Base-by-base conservation (phyloP, 1,140 invertebrate genomes). In the Elysia chlorotica region DNA sequence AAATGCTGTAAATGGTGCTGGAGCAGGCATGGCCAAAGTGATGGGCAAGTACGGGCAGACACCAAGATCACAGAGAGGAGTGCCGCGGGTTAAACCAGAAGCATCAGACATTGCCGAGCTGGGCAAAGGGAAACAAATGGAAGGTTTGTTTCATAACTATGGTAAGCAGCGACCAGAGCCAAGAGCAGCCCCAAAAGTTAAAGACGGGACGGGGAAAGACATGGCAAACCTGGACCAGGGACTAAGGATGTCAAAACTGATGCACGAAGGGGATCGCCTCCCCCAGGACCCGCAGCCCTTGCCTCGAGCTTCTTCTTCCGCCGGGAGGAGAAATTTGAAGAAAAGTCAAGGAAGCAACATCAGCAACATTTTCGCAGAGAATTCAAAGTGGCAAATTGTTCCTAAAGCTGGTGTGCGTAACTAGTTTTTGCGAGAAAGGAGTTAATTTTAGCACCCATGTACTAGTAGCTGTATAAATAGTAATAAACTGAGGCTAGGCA, bases 11-110 rank as follows among this genome's bases (percentile, higher is more conserved):
- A 56, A 78, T 17, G 81, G 78, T 28, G 67, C 73, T 38, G 81
- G 81, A 5, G 74, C 74, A 36, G 68, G 78, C 65, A 85, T 84
- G 83, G 56, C 73, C 5, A 81, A 73, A 61, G 63, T 84, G 25
- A 67, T 85, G 59, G 71, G 78, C 21, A 77, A 76, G 25, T 85
- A 86, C 71, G 82, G 80, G 17, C 69, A 73, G 65, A 74, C 69
- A 19, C 80, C 82, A 30, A 61, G 31, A 23, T 81, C 82, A 36
- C 77, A 77, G 31, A 71, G 83, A 54, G 63, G 66, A 31, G 82
- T 73, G 19, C 84, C 84, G 0, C 73, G 83, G n/a, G 84, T 86
- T 2, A 86, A 84, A 72, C 70, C 74, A 30, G 84, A 86, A 69
- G 85, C 79, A 14, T 76, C 78, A 73, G 75, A 79, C 2, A 83